These are phyloP conservation scores for Philantomba maxwellii DNA, from an alignment of 2,113 vertebrate genomes.

Conservation along the genomic window DNA sequence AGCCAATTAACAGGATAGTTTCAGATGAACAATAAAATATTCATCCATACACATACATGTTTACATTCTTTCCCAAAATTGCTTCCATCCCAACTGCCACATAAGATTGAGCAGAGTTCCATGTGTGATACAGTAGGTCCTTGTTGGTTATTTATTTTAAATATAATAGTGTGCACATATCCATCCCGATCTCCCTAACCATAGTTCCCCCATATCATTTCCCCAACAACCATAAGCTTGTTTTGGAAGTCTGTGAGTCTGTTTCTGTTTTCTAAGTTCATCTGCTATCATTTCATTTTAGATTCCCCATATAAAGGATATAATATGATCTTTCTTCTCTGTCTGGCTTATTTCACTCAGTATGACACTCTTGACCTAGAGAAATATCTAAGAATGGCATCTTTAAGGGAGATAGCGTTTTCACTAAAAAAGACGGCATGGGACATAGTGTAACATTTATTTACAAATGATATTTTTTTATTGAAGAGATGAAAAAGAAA, in stretches of 20 bases:
- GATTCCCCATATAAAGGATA: neutral
- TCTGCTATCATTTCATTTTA: neutral
- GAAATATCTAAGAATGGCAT: neutral
- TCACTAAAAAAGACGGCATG: neutral
- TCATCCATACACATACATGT: neutral
- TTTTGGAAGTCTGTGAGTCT: neutral
- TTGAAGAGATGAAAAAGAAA: neutral
- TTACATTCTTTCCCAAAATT: neutral
- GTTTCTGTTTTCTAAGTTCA: neutral
- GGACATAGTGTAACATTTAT: neutral
- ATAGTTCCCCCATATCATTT: neutral
- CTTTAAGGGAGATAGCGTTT: neutral
- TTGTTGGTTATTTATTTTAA: neutral
- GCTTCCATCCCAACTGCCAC: neutral
- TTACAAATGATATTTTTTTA: neutral
- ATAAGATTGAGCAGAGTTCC: neutral
- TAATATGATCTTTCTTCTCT: neutral
- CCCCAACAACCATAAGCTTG: neutral
- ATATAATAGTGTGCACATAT: neutral
- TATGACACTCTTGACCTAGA: neutral
- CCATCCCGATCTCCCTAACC: neutral
- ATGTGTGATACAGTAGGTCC: neutral
- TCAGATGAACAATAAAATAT: neutral
- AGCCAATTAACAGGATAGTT: neutral
- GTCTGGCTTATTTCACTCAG: neutral